A percentile compares a stretch with the other conserved stretches of the same genome.
Conservation (phyloP, 2,797 vertebrate genomes). For the Oreochromis mossambicus region DNA sequence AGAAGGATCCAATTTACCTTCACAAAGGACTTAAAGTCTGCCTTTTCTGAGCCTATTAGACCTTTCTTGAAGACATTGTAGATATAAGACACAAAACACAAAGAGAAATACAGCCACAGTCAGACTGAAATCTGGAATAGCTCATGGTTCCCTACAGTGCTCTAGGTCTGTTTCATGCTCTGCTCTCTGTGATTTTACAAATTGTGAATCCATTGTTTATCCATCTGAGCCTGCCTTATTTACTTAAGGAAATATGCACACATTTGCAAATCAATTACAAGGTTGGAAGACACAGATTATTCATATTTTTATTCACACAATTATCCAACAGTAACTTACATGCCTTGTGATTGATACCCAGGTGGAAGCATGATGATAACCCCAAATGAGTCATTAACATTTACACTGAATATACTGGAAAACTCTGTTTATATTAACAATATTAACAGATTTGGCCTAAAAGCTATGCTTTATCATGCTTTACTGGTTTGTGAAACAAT, state of each 20-base stretch:
- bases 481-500: neutral
- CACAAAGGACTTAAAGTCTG: neutral
- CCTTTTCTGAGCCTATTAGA: neutral
- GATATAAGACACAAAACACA: neutral
- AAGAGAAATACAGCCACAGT: neutral
- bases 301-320: neutral
- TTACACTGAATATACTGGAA: neutral
- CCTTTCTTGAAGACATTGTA: neutral
- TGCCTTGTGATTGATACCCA: neutral
- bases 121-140: neutral
- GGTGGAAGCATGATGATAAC: neutral
- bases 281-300: rapidly evolving
- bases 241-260: neutral
- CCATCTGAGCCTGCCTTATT: neutral
- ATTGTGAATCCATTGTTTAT: neutral
- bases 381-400: neutral
- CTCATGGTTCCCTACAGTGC: neutral
- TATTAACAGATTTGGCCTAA: neutral
- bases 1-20: neutral
- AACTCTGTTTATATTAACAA: neutral
- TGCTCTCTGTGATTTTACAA: neutral
- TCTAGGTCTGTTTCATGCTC: neutral
- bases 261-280: neutral
- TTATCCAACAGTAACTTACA: neutral
- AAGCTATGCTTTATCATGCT: neutral